phyloP scores from a whole-genome alignment of 1,140 invertebrate genomes.

The Belonocnema kinseyi region DNA sequence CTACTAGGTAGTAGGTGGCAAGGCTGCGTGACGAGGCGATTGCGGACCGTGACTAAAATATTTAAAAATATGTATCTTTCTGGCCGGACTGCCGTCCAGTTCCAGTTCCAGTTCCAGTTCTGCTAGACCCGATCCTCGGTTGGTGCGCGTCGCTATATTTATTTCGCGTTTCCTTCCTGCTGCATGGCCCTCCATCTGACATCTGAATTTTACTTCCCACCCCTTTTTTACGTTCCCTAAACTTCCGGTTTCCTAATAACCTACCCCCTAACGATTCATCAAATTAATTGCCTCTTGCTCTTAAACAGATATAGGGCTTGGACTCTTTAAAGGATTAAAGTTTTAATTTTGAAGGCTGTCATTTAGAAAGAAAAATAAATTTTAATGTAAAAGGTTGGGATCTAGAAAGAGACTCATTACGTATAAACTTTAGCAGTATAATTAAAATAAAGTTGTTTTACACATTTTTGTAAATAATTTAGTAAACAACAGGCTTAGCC shows the following conservation, averaged over 20 bases:
- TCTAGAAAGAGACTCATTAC: no score
- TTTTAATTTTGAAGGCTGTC: no score
- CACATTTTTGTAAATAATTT: no score
- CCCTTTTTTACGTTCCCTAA: not conserved
- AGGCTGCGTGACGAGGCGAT: constrained; percentile 76
- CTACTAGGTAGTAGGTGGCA: constrained; percentile 73
- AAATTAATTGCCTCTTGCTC: no score
- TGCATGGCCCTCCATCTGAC: constrained; percentile 41
- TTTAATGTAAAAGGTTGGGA: no score
- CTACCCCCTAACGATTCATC: no score
- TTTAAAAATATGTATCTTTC: constrained; percentile 78
- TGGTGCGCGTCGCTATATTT: constrained; percentile 70
- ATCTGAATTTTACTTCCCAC: constrained; percentile 13
- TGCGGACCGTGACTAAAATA: constrained; percentile 77
- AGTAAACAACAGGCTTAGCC: no score
- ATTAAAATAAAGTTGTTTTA: no score
- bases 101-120: constrained; percentile 69
- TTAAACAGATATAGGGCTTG: no score
- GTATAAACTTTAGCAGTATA: no score
- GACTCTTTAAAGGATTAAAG: no score
- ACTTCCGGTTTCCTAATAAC: not conserved
- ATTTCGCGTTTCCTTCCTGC: constrained; percentile 76
- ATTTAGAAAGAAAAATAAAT: no score
- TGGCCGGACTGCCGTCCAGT: constrained; percentile 75
- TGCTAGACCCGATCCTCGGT: constrained; percentile 50